These are phyloP conservation scores for Mechanitis mazaeus DNA, from an alignment of 2,888 invertebrate genomes.

Conservation along the genomic window DNA sequence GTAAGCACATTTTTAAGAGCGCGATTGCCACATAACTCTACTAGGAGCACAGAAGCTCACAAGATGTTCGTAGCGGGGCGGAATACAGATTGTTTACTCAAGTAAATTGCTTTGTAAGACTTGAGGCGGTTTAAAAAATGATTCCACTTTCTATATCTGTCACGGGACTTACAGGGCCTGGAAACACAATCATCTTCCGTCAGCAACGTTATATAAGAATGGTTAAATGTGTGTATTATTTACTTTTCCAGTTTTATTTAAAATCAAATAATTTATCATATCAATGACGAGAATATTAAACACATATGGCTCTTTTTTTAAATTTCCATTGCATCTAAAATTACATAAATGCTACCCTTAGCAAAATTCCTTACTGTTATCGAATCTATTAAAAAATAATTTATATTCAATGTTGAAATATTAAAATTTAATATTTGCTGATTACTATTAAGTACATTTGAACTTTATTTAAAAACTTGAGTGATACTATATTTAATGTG, in stretches of 20 bases:
- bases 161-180: conserved; percentile 31
- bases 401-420: no score
- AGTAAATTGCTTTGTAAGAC: conserved; percentile 66
- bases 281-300: no score
- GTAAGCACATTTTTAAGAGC: conserved; percentile 26
- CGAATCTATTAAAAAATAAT: no score
- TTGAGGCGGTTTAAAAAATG: conserved; percentile 58
- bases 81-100: conserved; percentile 41
- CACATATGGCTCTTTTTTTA: no score
- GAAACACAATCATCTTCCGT: conserved; percentile 44
- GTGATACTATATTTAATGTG: no score
- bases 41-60: conserved; percentile 20
- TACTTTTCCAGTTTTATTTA: neutral
- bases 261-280: no score
- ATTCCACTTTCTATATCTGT: conserved; percentile 45
- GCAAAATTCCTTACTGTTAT: conserved; percentile 8
- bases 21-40: conserved; percentile 26
- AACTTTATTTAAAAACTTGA: no score
- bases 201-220: conserved; percentile 35
- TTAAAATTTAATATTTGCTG: no score
- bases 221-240: conserved; percentile 5
- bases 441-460: no score
- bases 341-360: no score
- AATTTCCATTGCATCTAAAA: no score
- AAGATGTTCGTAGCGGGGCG: conserved; percentile 18